Base-by-base conservation (phyloP, 2,888 invertebrate genomes). In the Scaeva pyrastri region DNA sequence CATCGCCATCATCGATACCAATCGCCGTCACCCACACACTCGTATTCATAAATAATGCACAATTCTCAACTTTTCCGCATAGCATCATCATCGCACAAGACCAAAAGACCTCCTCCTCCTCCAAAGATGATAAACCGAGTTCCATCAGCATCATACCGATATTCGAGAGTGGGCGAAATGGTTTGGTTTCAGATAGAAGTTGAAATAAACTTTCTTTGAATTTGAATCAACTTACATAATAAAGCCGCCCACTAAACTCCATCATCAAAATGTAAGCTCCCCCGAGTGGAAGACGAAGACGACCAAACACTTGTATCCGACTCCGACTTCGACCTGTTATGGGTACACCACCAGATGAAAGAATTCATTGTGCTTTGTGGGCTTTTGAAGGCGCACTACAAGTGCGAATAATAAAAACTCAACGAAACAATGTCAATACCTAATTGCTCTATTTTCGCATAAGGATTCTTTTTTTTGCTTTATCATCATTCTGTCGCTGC, bases 371-470 rank as follows among this genome's bases (percentile, higher is more conserved):
- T n/a, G 2, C 21, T 7, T 31, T 52, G 14, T 52, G 6, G 23
- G 26, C n/a, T 19, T 10, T 52, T 23, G n/a, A 52, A 14, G 26
- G 26, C n/a, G 7, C 14, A 52, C 23, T 1, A 23, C 52, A 26
- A 52, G n/a, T 52, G 23, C 52, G 52, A 52, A 52, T 6, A 52
- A 39, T 39, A n/a, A 66, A 45, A 81, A 60, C 62, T 16, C 10
- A 82, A 31, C 75, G 19, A 70, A 86, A 86, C 58, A 58, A 78
- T 86, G 86, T 78, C 82, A 86, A 82, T 82, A 86, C 77, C 82
- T 86, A 86, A 86, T 86, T 86, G 77, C 70, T 82, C 86, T 82
- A 86, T 82, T 86, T 78, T 86, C 71, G 23, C 82, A 86, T 86
- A 86, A 82, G 82, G 86, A 86, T 86, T 86, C 82, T 43, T 62